Evolutionary conservation across 2,888 invertebrate genomes (phyloP).

Genomic region (Aspidiotus rigidus): DNA sequence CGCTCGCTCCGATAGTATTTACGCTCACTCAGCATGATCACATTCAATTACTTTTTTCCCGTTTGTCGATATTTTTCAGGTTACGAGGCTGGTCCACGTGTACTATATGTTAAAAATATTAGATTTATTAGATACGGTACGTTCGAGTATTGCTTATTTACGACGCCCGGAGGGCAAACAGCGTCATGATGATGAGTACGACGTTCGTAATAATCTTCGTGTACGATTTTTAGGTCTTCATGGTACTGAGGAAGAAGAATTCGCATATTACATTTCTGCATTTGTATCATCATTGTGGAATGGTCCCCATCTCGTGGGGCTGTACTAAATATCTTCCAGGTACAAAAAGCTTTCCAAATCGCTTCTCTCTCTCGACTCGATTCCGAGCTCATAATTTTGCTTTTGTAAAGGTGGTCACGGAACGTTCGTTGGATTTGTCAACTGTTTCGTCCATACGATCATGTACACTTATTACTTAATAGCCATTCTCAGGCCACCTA

Average conservation of each 20-base stretch:
- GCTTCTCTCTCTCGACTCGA: not conserved
- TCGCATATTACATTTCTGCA: slow-evolving; percentile 79
- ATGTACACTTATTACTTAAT: slow-evolving; percentile 79
- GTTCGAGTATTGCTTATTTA: not conserved
- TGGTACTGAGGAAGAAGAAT: slow-evolving; percentile 78
- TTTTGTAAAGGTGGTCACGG: slow-evolving; percentile 56
- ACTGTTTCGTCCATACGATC: slow-evolving; percentile 63
- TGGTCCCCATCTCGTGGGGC: slow-evolving; percentile 69
- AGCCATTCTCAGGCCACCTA: slow-evolving; percentile 50
- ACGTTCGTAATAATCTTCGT: too few relatives aligned
- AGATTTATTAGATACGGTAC: slow-evolving; percentile 3
- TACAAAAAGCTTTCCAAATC: not conserved
- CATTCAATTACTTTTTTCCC: not conserved
- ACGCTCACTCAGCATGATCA: too few relatives aligned
- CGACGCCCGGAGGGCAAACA: too few relatives aligned
- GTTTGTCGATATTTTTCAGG: not conserved
- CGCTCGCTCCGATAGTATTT: too few relatives aligned
- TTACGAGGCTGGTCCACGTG: not conserved
- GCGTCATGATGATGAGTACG: too few relatives aligned
- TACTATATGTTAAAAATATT: not conserved
- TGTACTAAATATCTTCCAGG: slow-evolving; percentile 40
- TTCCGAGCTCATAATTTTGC: not conserved
- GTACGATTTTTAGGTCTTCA: slow-evolving; percentile 42
- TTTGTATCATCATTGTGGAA: slow-evolving; percentile 75
- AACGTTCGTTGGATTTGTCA: slow-evolving; percentile 56